Conservation (phyloP, 2,113 vertebrate genomes). For the Pristiophorus japonicus region DNA sequence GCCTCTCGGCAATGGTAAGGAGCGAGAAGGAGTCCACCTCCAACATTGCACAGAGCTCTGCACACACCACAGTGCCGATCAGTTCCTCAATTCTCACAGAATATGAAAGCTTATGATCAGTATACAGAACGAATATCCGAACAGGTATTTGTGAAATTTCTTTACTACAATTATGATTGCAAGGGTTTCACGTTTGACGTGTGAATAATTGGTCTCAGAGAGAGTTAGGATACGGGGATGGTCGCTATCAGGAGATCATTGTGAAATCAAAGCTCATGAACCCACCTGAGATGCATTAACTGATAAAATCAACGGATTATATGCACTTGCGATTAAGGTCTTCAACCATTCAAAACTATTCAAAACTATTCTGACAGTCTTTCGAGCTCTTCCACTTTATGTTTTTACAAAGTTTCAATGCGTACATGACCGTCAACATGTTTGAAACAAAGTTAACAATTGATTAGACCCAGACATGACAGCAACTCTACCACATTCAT, state of each 20-base stretch:
- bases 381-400: not conserved
- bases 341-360: not conserved
- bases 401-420: not conserved
- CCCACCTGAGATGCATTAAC: not conserved
- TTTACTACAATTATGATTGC: no score
- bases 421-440: not conserved
- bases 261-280: not conserved
- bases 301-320: not conserved
- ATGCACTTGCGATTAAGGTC: not conserved
- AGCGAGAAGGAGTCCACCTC: no score
- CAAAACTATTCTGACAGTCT: not conserved
- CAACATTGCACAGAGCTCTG: no score
- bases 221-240: not conserved
- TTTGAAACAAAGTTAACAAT: not conserved
- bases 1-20: no score
- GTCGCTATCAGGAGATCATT: not conserved
- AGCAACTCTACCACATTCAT: not conserved
- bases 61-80: no score
- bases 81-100: no score
- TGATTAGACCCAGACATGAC: not conserved
- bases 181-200: no score
- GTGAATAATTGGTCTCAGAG: not conserved
- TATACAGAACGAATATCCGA: no score
- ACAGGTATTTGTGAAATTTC: no score
- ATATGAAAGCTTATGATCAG: no score